phyloP scores from a whole-genome alignment of 2,888 invertebrate species.

The Papilio elwesi region DNA sequence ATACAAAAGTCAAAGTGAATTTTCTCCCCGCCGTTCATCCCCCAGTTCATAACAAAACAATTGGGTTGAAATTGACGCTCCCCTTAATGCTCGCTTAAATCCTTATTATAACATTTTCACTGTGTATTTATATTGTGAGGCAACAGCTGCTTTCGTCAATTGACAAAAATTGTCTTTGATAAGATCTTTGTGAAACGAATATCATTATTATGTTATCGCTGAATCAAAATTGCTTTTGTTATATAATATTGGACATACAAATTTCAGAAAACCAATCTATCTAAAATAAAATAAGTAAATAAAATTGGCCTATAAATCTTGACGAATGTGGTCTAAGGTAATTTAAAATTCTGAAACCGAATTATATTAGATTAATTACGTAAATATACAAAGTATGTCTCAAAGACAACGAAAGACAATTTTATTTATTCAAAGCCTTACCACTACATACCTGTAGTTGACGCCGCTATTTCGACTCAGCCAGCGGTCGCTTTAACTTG shows the following conservation, averaged over 20 bases:
- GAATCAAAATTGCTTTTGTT: background rate
- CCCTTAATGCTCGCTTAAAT: conserved; percentile 30
- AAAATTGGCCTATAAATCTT: too few species aligned
- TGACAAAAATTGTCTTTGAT: conserved; percentile 25
- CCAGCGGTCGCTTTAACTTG: too few species aligned
- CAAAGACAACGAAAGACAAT: too few species aligned
- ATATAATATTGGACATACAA: background rate
- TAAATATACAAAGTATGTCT: too few species aligned
- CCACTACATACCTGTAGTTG: too few species aligned
- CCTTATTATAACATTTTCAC: conserved; percentile 34
- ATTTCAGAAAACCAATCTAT: too few species aligned
- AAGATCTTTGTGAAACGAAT: conserved; percentile 9
- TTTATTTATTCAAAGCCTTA: too few species aligned
- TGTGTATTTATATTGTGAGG: conserved; percentile 30
- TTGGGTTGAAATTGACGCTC: conserved; percentile 33
- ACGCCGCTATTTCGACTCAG: too few species aligned
- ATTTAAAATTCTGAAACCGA: too few species aligned
- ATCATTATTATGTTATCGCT: conserved; percentile 6
- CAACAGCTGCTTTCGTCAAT: conserved; percentile 33
- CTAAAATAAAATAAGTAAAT: too few species aligned
- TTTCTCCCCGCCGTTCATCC: conserved; percentile 8
- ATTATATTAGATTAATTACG: too few species aligned
- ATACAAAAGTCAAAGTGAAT: conserved; percentile 11
- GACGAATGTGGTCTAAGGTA: too few species aligned
- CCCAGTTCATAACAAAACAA: conserved; percentile 34